Evolutionary conservation across 2,797 vertebrate genomes (phyloP), one percentile per base, ranked within the genome.

Genomic region (Premnoplex brunnescens): DNA sequence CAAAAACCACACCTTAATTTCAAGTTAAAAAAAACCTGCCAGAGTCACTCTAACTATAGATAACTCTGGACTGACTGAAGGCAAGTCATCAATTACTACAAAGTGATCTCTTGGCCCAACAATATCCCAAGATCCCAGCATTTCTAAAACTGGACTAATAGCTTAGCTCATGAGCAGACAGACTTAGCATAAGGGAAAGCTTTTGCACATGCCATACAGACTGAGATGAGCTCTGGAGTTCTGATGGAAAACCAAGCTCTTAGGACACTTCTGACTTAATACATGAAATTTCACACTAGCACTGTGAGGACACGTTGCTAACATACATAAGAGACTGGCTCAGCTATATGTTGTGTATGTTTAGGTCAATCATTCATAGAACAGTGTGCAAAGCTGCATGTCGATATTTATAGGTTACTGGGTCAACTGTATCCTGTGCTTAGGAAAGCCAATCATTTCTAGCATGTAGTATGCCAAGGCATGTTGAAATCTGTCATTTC

Each of bases 401-500:
- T 32, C 0, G 1, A 71, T 55, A 59, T 83, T 82, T 59, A 34
- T 9, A 71, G 36, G 36, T 71, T 89, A 32, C 27, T 21, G 67
- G 55, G 30, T 73, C 63, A 66, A 24, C 17, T 23, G 6, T 17
- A 76, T 23, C 12, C 51, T 26, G 3, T 54, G n/a, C 68, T 32
- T 30, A 26, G 28, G 27, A 69, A 56, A 91, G 32, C 9, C 22
- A 80, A 24, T 48, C 14, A 59, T 43, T 14, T 48, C 19, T 4
- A 37, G 14, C 0, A 0, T 16, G 24, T 6, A 56, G 26, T 14
- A 34, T 63, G 82, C 79, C 87, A 91, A 85, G 24, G 28, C 39
- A 39, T 48, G 48, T 66, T 67, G 24, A 89, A 83, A 87, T 51
- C 72, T 92, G 88, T 89, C 79, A 71, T 62, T 85, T 73, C 43